Evolutionary conservation across 2,888 invertebrate species (phyloP).

Genomic region (Aricia artaxerxes): DNA sequence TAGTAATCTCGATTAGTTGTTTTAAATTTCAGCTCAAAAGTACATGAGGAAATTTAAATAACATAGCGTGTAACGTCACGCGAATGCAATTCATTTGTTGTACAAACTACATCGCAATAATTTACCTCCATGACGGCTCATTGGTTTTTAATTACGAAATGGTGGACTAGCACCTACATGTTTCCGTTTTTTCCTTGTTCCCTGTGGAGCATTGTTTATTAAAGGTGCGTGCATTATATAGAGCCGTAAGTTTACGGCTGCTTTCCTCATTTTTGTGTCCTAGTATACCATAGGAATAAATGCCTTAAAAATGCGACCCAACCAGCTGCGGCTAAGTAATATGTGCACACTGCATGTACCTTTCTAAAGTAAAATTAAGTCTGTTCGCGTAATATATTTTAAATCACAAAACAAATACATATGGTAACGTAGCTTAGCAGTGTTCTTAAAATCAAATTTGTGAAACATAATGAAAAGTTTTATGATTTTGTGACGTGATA

Average conservation of each 20-base stretch:
- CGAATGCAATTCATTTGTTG: background rate
- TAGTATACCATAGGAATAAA: background rate
- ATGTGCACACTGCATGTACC: too few relatives aligned
- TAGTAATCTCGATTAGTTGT: too few relatives aligned
- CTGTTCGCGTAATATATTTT: too few relatives aligned
- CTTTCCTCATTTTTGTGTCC: background rate
- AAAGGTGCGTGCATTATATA: background rate
- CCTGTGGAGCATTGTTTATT: background rate
- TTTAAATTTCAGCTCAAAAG: too few relatives aligned
- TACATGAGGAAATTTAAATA: too few relatives aligned
- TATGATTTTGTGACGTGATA: background rate
- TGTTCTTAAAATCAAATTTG: too few relatives aligned
- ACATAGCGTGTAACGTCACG: slow-evolving; percentile 3
- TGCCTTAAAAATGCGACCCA: too few relatives aligned
- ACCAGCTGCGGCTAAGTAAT: too few relatives aligned
- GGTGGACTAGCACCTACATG: background rate
- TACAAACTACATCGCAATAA: slow-evolving; percentile 11
- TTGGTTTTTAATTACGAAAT: slow-evolving; percentile 7
- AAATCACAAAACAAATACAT: too few relatives aligned
- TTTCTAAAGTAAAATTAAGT: too few relatives aligned
- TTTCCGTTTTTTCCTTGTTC: background rate
- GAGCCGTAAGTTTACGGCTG: background rate
- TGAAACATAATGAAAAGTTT: background rate
- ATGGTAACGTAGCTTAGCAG: too few relatives aligned
- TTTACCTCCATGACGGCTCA: background rate